Conservation (phyloP, 2,888 invertebrate species). For the Hedychridium roseum region DNA sequence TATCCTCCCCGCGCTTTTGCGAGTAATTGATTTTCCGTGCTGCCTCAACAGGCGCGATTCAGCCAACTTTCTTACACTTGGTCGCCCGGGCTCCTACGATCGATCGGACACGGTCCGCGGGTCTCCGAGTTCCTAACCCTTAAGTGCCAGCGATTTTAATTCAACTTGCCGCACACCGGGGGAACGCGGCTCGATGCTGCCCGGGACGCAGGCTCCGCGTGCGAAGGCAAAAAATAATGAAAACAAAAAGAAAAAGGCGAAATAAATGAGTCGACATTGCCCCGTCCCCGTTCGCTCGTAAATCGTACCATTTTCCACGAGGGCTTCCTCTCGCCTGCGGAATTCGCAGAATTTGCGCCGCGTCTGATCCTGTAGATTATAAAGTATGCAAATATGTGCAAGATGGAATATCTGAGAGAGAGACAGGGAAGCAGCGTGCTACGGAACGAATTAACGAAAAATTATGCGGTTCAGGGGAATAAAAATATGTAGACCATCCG, state of each 20-base stretch:
- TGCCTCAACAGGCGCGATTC: conserved; percentile 32
- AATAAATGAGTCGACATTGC: conserved; percentile 15
- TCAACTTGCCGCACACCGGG: too few species aligned
- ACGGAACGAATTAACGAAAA: conserved; percentile 1
- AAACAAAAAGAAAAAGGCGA: conserved; percentile 12
- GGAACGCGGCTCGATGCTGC: too few species aligned
- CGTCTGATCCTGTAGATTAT: conserved; percentile 28
- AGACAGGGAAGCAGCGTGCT: conserved; percentile 2
- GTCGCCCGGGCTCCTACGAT: conserved; percentile 20
- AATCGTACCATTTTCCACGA: conserved; percentile 29
- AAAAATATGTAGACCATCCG: background rate
- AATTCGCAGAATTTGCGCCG: conserved; percentile 32
- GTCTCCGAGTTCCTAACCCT: conserved; percentile 15
- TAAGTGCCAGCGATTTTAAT: conserved; percentile 29
- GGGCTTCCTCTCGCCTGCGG: conserved; percentile 29
- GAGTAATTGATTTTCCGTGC: conserved; percentile 43
- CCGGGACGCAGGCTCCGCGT: too few species aligned
- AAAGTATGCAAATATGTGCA: conserved; percentile 45
- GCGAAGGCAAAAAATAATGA: conserved; percentile 16
- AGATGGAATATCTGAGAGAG: conserved; percentile 16
- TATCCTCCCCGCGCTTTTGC: too few species aligned
- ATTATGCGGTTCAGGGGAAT: background rate
- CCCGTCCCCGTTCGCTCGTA: conserved; percentile 22
- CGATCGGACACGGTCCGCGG: conserved; percentile 25
- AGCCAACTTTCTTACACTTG: conserved; percentile 24